Conservation (phyloP, 2,113 vertebrate genomes). For the Acrocephalus kingi region DNA sequence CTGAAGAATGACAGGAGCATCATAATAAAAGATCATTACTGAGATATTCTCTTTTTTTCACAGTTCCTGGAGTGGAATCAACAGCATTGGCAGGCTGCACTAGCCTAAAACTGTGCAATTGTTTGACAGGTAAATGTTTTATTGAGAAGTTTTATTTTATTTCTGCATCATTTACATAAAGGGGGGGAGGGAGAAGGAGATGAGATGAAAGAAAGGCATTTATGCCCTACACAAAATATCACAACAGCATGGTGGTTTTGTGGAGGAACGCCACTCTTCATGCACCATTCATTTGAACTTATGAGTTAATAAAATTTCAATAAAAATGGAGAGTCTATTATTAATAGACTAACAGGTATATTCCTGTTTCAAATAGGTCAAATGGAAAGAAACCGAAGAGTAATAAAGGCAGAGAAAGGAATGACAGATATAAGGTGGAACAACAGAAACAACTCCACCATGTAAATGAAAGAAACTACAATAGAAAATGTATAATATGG, state of each 20-base stretch:
- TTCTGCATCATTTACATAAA: conserved; percentile 28
- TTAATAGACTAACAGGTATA: background rate
- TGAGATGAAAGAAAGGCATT: background rate
- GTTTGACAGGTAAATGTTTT: conserved; percentile 49
- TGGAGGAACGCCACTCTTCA: background rate
- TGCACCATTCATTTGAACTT: background rate
- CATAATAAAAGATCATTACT: conserved; percentile 32
- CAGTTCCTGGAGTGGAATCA: conserved; percentile 30
- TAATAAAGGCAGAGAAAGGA: background rate
- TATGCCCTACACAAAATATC: background rate
- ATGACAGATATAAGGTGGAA: background rate
- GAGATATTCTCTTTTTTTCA: conserved; percentile 27
- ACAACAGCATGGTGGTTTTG: background rate
- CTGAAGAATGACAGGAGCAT: conserved; percentile 21
- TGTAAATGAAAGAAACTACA: background rate
- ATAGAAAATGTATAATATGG: background rate
- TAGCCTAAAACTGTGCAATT: background rate
- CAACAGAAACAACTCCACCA: background rate
- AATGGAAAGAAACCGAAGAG: background rate
- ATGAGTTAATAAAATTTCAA: background rate
- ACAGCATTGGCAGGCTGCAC: conserved; percentile 6
- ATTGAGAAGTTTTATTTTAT: conserved; percentile 27
- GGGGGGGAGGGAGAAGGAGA: background rate
- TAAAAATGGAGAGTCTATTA: background rate
- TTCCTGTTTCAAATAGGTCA: background rate